A percentile compares a stretch with the other conserved stretches of the same genome.
Conservation (phyloP, 2,888 invertebrate genomes). For the Drosophila mulleri region DNA sequence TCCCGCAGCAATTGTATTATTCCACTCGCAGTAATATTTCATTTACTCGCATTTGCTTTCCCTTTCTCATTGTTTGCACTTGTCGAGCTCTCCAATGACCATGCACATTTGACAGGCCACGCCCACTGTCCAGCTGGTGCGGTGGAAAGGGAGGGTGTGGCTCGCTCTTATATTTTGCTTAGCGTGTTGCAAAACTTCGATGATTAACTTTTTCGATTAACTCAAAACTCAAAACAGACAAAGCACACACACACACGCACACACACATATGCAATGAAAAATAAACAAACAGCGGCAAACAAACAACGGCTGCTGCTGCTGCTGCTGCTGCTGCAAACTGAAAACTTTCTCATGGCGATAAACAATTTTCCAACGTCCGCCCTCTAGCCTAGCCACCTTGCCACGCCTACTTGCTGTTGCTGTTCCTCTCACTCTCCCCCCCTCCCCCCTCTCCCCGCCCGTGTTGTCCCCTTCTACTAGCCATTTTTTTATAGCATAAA, state of each 20-base stretch:
- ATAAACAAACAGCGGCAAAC: conserved; percentile 32
- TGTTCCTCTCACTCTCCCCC: no score
- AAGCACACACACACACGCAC: conserved; percentile 31
- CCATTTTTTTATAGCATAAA: conserved; percentile 69
- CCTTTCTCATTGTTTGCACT: background rate
- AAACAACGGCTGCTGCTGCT: conserved; percentile 20
- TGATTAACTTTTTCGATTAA: conserved; percentile 81
- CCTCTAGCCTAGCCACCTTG: background rate
- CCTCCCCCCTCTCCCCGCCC: no score
- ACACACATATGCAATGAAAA: conserved; percentile 57
- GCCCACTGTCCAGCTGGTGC: background rate
- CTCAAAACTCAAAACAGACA: conserved; percentile 72
- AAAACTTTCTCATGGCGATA: conserved; percentile 75
- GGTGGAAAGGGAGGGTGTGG: background rate
- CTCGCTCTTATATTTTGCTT: conserved; percentile 49
- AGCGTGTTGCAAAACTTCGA: conserved; percentile 76
- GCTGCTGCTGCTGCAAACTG: conserved; percentile 62
- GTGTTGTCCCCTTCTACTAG: background rate
- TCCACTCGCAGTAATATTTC: conserved; percentile 5
- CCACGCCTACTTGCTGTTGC: background rate
- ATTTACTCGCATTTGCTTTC: conserved; percentile 17
- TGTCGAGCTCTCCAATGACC: conserved; percentile 34
- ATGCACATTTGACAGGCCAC: conserved; percentile 22
- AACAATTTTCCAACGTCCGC: conserved; percentile 70
- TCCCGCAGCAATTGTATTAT: background rate